Conservation (phyloP, 2,113 vertebrate species). For the Bubalus kerabau region DNA sequence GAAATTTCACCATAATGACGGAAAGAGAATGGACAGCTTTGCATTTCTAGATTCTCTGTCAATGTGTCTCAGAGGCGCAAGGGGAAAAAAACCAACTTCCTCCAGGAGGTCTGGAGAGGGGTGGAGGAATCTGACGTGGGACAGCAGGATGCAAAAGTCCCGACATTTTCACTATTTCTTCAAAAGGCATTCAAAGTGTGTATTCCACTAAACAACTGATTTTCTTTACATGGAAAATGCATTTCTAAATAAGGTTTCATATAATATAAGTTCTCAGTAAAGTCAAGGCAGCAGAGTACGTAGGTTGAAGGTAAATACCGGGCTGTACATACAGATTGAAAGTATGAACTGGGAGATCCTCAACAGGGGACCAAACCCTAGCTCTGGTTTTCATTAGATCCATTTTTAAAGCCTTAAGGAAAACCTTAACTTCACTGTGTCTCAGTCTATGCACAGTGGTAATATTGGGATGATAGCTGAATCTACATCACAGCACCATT, state of each 20-base stretch:
- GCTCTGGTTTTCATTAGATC: background rate
- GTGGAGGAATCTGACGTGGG: too few relatives aligned
- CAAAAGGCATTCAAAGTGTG: background rate
- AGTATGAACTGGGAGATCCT: background rate
- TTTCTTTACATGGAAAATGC: too few relatives aligned
- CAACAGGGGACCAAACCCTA: background rate
- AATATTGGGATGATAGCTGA: too few relatives aligned
- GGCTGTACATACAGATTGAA: background rate
- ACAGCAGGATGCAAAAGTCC: background rate
- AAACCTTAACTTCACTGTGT: background rate
- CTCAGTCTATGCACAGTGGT: background rate
- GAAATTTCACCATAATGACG: background rate
- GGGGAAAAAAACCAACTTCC: background rate
- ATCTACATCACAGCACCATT: background rate
- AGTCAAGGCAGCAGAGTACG: background rate
- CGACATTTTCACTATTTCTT: background rate
- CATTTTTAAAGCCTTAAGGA: background rate
- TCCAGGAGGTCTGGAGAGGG: background rate
- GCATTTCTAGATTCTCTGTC: background rate
- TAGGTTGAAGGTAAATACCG: background rate
- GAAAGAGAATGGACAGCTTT: background rate
- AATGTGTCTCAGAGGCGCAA: background rate
- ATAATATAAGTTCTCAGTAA: background rate
- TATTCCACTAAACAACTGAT: background rate
- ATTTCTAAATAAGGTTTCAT: background rate